These are phyloP conservation scores for Tetrao urogallus DNA, from an alignment of 2,113 vertebrate genomes.

Conservation along the genomic window DNA sequence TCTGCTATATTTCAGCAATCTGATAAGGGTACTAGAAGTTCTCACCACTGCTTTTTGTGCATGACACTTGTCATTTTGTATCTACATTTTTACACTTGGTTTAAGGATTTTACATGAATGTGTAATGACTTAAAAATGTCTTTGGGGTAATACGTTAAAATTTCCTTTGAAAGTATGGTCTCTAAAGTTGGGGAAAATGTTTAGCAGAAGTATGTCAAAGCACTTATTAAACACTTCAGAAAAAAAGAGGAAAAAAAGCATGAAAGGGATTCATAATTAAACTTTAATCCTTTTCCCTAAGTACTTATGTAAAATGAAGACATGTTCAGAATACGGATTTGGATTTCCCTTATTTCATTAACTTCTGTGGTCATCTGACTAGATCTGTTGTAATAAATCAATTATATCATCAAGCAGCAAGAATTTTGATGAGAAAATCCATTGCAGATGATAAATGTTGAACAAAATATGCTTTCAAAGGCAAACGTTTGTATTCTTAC, in stretches of 20 bases:
- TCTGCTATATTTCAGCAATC: neutral
- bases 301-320: neutral
- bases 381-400: neutral
- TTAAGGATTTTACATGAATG: neutral
- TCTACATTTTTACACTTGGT: neutral
- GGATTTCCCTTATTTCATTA: neutral
- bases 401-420: neutral
- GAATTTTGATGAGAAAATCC: neutral
- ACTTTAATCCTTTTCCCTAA: neutral
- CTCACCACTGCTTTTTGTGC: neutral
- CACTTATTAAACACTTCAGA: neutral
- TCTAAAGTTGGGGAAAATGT: neutral
- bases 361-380: neutral
- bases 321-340: neutral
- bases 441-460: neutral
- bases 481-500: neutral
- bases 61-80: neutral
- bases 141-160: neutral
- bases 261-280: constrained; percentile 13
- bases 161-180: constrained; percentile 28
- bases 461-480: neutral
- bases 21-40: neutral
- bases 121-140: constrained; percentile 13
- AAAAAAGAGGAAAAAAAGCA: neutral
- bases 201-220: constrained; percentile 18